phyloP scores from a whole-genome alignment of 2,888 invertebrate genomes.

The Athrips mouffetella region DNA sequence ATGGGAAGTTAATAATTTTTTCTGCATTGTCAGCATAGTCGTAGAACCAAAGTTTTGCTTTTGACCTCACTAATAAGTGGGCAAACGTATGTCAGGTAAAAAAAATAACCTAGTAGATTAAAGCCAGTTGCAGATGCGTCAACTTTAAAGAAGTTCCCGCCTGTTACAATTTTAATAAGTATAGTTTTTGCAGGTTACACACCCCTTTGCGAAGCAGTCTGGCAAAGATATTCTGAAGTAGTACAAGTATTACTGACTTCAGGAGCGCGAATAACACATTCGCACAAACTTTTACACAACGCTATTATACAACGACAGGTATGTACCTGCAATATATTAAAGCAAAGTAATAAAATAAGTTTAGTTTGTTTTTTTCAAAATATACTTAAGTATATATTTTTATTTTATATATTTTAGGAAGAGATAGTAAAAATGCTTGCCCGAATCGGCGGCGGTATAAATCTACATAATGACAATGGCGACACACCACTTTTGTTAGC shows the following conservation, averaged over 20 bases:
- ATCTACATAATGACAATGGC: constrained; percentile 81
- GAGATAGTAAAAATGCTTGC: constrained; percentile 78
- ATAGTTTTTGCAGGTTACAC: constrained; percentile 74
- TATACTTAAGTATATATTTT: too few species aligned
- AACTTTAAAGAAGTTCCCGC: too few species aligned
- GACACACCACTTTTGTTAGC: constrained; percentile 84
- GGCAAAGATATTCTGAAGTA: constrained; percentile 78
- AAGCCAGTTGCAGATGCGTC: too few species aligned
- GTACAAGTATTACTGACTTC: constrained; percentile 78
- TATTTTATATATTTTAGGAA: constrained; percentile 41
- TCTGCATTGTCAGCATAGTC: too few species aligned
- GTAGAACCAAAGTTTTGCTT: too few species aligned
- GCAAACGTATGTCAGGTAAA: too few species aligned
- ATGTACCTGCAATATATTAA: too few species aligned
- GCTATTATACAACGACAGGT: constrained; percentile 81
- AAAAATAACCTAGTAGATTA: too few species aligned
- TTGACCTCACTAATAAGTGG: too few species aligned
- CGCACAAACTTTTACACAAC: constrained; percentile 83
- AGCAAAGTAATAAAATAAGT: too few species aligned
- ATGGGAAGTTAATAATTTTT: too few species aligned
- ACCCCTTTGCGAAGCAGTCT: constrained; percentile 84
- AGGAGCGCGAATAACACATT: constrained; percentile 84
- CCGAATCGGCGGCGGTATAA: constrained; percentile 76
- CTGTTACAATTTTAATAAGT: background rate
- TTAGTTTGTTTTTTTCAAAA: too few species aligned